Evolutionary conservation across 2,797 vertebrate species (phyloP), one percentile per base, ranked within the genome.

Genomic region (Tympanoctomys barrerae): DNA sequence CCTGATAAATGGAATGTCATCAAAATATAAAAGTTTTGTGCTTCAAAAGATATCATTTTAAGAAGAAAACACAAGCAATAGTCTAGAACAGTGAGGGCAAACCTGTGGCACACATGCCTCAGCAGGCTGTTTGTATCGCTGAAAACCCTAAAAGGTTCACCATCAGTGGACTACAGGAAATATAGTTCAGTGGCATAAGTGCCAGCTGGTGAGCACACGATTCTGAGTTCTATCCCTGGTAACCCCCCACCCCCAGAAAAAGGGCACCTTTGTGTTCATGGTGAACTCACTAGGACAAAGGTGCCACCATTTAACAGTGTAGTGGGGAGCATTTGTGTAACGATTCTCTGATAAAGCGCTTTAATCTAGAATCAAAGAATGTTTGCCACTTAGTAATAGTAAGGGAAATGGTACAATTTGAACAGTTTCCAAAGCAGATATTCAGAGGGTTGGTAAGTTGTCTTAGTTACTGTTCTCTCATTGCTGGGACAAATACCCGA

Each of bases 371-470:
- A 8, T 3, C 36, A 46, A 19, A 75, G 28, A 31, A 62, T 1
- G 2, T 28, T 22, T 89, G 5, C 6, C 14, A 36, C 59, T 86
- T 70, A 46, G 0, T 14, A 12, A 8, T 36, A 73, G 31, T 3
- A 39, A 36, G 84, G 31, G 16, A 39, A 18, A 54, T 11, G 16
- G 49, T 68, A 13, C 39, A 31, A 21, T n/a, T 4, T 1, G 39
- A 11, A 7, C 11, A 0, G 28, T 28, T 57, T 93, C 75, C 46
- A n/a, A 3, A 83, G 66, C 19, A 19, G n/a, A 6, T 1, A 18
- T 33, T 33, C 28, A 0, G 3, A 0, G 8, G 31, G 16, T 2
- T 5, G 54, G 49, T 39, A 39, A 39, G 39, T 39, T n/a, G n/a
- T n/a, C n/a, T n/a, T n/a, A n/a, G n/a, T n/a, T n/a, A n/a, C n/a